Base-by-base conservation (phyloP, 1,140 invertebrate species). In the Eufriesea mexicana region DNA sequence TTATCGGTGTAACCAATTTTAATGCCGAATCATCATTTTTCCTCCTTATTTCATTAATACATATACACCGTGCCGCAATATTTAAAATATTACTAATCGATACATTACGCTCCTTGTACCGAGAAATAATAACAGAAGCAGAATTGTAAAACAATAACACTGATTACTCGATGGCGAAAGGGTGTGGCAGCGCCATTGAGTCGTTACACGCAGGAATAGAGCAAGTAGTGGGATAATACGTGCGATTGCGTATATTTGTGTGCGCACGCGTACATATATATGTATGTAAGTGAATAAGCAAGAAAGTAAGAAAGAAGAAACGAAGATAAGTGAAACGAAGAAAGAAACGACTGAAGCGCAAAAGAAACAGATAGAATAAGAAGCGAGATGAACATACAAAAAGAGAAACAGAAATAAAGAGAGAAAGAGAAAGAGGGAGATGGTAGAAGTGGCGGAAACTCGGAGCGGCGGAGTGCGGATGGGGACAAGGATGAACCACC, bases 181-280 rank as follows among this genome's bases (percentile, higher is more conserved):
- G 93, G 93, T 93, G 93, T 94, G 93, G 93, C 93, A 92, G 91
- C 92, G 91, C 92, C 93, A 94, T 94, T 93, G 92, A 94, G 92
- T 94, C 91, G 93, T 94, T 93, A 93, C 91, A 93, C 91, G 91
- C 92, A 92, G 92, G 84, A 92, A 93, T 92, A 91, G 87, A 92
- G 90, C 90, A 89, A 89, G 88, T 86, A 81, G 81, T 87, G 85
- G 86, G 77, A 89, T 85, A 89, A 90, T 86, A 84, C 84, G 71
- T 57, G 83, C 57, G 79, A 70, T 73, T 68, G 68, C 74, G 79
- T 61, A 42, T 57, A 67, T 66, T 55, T 80, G 83, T 75, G 62
- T 47, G 25, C 10, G 54, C 67, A 59, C 59, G 61, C 47, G 72
- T 71, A 55, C 20, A 67, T 49, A 67, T 68, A 47, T 51, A 51